A percentile compares a stretch with the other conserved stretches of the same genome.
These are phyloP conservation scores for Brachionus koreanus DNA, from an alignment of 1,140 invertebrate genomes.

Conservation along the genomic window DNA sequence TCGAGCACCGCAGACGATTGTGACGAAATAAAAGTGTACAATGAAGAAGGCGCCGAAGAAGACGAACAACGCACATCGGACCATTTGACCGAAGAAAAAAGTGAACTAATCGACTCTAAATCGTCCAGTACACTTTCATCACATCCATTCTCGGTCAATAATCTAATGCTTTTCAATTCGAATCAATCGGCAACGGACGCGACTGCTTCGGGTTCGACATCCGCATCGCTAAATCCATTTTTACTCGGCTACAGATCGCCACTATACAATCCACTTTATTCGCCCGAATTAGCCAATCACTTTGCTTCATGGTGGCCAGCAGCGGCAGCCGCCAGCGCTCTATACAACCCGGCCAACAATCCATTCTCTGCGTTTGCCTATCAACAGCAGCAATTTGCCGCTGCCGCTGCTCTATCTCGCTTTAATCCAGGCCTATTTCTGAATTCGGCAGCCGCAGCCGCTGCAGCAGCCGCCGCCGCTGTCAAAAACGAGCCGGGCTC, in stretches of 20 bases:
- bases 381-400: conserved; percentile 38
- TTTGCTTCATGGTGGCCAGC: conserved; percentile 39
- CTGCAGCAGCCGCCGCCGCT: background rate
- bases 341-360: background rate
- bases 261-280: conserved; percentile 19
- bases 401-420: conserved; percentile 33
- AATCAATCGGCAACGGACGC: background rate
- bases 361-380: conserved; percentile 7
- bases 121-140: background rate
- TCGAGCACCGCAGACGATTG: background rate
- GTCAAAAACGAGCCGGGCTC: background rate
- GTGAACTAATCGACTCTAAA: conserved; percentile 10
- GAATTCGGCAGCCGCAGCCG: background rate
- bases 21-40: conserved; percentile 39
- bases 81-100: conserved; percentile 23
- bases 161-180: background rate
- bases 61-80: conserved; percentile 33
- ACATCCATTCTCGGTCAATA: background rate
- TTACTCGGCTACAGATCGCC: conserved; percentile 14
- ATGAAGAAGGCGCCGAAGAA: conserved; percentile 35
- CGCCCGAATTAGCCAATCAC: conserved; percentile 10
- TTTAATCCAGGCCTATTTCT: conserved; percentile 17
- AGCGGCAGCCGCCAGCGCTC: conserved; percentile 7
- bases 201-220: background rate
- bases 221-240: background rate